Percentiles rank a stretch among this genome's conserved stretches.
phyloP scores from a whole-genome alignment of 2,113 vertebrate genomes.

The Corapipo altera region DNA sequence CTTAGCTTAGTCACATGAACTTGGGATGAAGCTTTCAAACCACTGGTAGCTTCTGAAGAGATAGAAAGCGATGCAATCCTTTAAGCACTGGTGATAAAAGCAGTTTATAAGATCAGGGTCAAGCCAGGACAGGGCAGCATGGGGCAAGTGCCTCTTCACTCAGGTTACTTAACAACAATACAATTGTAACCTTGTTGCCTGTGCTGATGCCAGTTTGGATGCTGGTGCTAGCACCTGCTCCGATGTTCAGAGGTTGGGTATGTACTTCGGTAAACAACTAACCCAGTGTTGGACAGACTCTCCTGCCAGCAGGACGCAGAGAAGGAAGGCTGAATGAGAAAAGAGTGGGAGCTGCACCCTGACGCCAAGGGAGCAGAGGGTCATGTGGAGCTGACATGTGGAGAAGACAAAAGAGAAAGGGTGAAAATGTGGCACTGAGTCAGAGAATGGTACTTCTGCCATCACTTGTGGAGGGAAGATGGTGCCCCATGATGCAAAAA shows the following conservation, averaged over 20 bases:
- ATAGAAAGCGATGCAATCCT: not conserved
- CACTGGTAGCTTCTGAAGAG: not conserved
- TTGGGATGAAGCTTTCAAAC: not conserved
- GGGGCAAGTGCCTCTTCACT: not conserved
- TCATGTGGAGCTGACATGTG: not conserved
- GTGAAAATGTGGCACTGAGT: not conserved
- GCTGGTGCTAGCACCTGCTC: not conserved
- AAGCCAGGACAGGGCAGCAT: not conserved
- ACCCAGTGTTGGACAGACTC: not conserved
- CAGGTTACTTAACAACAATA: not conserved
- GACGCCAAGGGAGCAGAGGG: not conserved
- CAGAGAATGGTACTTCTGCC: not conserved
- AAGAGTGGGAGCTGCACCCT: not conserved
- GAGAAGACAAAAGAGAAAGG: not conserved
- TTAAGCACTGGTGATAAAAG: not conserved
- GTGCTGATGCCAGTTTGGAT: not conserved
- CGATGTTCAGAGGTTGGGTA: not conserved
- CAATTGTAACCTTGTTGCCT: not conserved
- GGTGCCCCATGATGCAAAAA: not conserved
- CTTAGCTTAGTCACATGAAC: not conserved
- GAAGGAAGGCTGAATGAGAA: not conserved
- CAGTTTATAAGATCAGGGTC: not conserved
- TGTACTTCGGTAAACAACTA: rapidly evolving
- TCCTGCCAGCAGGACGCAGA: not conserved
- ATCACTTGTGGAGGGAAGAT: not conserved